Base-by-base conservation (phyloP, 1,140 invertebrate genomes). In the Nephila pilipes region DNA sequence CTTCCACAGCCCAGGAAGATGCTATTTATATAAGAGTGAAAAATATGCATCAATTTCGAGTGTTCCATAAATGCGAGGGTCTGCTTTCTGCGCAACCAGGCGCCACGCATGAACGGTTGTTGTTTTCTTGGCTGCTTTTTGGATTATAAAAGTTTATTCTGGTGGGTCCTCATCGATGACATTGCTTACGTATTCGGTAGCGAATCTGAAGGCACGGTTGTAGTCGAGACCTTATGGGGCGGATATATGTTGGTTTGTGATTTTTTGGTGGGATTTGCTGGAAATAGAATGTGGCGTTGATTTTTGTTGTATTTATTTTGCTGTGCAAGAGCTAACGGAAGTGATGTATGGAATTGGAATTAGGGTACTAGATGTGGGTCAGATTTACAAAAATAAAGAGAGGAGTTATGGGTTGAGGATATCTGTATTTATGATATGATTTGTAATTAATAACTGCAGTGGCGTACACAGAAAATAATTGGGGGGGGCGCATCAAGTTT, bases 41-140 rank as follows among this genome's bases (percentile, higher is more conserved):
- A 75, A 75, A 75, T 75, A 75, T 75, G 69, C 69, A 75, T 75
- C 69, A 75, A 75, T 75, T 75, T 75, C 16, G 25, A 32, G 69
- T 75, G 69, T 75, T 75, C 69, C 69, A 75, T 75, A 75, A 75
- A 75, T 75, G 69, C 18, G 14, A 29, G 29, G 29, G n/a, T 69
- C 63, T 69, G n/a, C n/a, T 22, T 6, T 1, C 5, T 8, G 29
- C 29, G 12, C 18, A 60, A 20, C 22, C 58, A 60, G 69, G 69
- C 69, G 32, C 29, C 29, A 16, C 16, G 65, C 2, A 12, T 12
- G 29, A 32, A 6, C 32, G 29, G 25, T 16, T 18, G 69, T 18
- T 75, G 69, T n/a, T 25, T 65, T 65, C n/a, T n/a, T 65, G 10
- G 22, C 10, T 2, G 63, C 10, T 65, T 25, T 65, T 65, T 25